Evolutionary conservation across 2,888 invertebrate species (phyloP), one percentile per base, ranked within the genome.

Genomic region (Heliconius hortense): DNA sequence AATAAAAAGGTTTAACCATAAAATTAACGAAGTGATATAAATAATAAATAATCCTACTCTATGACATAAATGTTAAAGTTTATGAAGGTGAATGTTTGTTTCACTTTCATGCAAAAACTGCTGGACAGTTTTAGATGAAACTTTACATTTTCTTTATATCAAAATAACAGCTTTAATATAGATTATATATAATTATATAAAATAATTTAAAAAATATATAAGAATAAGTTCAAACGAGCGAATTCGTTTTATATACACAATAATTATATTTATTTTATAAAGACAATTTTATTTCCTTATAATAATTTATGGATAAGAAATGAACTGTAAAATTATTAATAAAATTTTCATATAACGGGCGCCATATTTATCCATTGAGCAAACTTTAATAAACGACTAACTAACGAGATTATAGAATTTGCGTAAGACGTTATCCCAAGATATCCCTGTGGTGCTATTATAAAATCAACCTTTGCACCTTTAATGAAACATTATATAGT

Each of bases 401-500:
- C 56, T 69, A 69, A 69, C 31, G 56, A 69, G 69, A 69, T 69
- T 69, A 69, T 69, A 35, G 56, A 31, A 56, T 69, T 69, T 69
- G 69, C 35, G 56, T 69, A 69, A 69, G 69, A 69, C 68, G 68
- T 53, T 69, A 35, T 35, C 56, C 69, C 56, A 56, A 69, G n/a
- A 24, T 69, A 69, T 56, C 39, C 48, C 35, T n/a, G 24, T 24
- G 31, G 69, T 13, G 53, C 13, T 69, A 35, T 56, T 69, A 69
- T 35, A 56, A 56, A 69, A 28, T 56, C 69, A 35, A 69, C 35
- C 56, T 31, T 56, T 24, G 56, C 31, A n/a, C 69, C 31, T 69
- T 56, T 69, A 56, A 53, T 69, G 31, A 53, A 53, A 69, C 35
- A 15, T 31, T 53, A 21, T 68, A 48, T 26, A 43, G 43, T 2